These are phyloP conservation scores for Leptosomus discolor DNA, from an alignment of 2,113 vertebrate species.

Conservation along the genomic window DNA sequence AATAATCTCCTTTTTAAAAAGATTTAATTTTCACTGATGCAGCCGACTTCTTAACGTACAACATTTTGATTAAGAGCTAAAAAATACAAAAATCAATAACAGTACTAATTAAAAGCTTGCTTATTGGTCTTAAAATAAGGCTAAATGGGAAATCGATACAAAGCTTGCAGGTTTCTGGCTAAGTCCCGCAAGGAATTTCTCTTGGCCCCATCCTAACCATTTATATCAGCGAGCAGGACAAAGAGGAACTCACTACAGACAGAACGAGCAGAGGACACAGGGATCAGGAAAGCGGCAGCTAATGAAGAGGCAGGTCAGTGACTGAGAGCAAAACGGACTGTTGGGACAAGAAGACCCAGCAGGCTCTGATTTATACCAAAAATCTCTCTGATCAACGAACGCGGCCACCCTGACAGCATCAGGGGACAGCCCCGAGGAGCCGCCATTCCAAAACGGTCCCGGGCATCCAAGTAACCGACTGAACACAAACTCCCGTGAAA, in stretches of 20 bases:
- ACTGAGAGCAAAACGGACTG: not conserved
- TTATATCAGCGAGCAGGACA: not conserved
- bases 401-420: fast-evolving
- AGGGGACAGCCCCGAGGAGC: not conserved
- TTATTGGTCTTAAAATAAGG: slow-evolving; percentile 16
- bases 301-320: not conserved
- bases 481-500: not conserved
- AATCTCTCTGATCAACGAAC: not conserved
- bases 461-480: not conserved
- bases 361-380: not conserved
- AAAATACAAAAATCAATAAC: slow-evolving; percentile 19
- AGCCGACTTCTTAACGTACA: not conserved
- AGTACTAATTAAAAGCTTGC: slow-evolving; percentile 7
- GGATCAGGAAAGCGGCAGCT: not conserved
- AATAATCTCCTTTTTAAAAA: not conserved
- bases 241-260: not conserved
- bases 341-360: not conserved
- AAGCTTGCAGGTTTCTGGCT: not conserved
- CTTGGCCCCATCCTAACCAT: not conserved
- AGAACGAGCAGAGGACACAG: not conserved
- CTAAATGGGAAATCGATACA: slow-evolving; percentile 40
- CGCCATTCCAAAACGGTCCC: not conserved
- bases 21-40: not conserved
- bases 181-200: not conserved
- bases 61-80: not conserved